Evolutionary conservation across 1,140 invertebrate species (phyloP).

Genomic region (Brachionus asplanchnoidis): DNA sequence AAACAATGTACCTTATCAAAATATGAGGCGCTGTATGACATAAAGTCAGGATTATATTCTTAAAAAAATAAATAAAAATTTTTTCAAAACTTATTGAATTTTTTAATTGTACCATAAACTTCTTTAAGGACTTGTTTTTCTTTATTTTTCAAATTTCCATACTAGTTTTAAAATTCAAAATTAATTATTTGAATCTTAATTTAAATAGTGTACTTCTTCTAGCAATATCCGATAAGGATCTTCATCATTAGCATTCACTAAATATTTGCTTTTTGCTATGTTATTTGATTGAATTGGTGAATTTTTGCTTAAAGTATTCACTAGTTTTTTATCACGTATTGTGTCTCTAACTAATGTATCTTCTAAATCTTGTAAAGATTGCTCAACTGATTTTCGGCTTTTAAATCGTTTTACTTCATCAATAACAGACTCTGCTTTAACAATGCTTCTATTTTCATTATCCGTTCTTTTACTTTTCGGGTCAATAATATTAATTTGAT

Average conservation of each 20-base stretch:
- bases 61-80: neutral
- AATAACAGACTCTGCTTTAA: conserved; percentile 4
- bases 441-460: neutral
- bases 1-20: conserved; percentile 34
- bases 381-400: conserved; percentile 13
- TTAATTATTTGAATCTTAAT: neutral
- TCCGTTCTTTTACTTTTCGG: neutral
- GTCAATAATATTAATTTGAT: neutral
- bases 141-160: conserved; percentile 25
- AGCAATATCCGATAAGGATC: conserved; percentile 19
- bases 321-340: conserved; percentile 29
- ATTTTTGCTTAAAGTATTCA: neutral
- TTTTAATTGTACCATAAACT: conserved; percentile 29
- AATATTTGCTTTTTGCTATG: neutral
- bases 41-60: conserved; percentile 42
- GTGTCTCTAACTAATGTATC: conserved; percentile 30
- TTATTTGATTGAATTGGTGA: neutral
- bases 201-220: neutral
- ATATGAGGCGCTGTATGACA: neutral
- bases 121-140: conserved; percentile 31
- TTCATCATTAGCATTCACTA: neutral
- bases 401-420: conserved; percentile 27
- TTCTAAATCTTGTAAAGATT: conserved; percentile 31
- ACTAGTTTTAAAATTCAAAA: neutral
- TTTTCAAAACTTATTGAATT: neutral